Conservation (phyloP, 2,797 vertebrate species). For the Chiroxiphia lanceolata region DNA sequence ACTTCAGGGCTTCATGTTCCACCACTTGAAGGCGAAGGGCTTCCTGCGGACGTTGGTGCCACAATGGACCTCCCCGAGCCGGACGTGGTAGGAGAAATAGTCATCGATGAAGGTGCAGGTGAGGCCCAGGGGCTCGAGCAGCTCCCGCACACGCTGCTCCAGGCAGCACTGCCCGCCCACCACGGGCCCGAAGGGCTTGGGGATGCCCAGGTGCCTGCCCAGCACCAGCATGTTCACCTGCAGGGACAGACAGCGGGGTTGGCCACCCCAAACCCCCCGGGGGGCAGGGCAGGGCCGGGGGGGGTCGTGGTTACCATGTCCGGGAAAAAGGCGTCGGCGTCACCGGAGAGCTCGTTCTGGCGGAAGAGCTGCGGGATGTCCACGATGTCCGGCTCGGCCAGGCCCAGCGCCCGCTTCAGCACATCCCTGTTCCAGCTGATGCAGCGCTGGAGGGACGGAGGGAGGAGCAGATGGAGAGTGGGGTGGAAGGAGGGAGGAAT, state of each 20-base stretch:
- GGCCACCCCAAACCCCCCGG: too few relatives aligned
- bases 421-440: constrained; percentile 90
- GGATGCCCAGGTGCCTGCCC: constrained; percentile 85
- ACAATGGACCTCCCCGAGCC: background rate
- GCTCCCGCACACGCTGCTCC: background rate
- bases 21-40: background rate
- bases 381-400: constrained; percentile 85
- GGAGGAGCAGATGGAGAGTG: fast-evolving
- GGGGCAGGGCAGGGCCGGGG: too few relatives aligned
- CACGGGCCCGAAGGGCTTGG: constrained; percentile 90
- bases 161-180: constrained; percentile 76
- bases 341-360: background rate
- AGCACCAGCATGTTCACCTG: constrained; percentile 94
- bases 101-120: background rate
- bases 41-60: background rate
- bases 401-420: constrained; percentile 85
- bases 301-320: constrained; percentile 79
- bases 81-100: background rate
- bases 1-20: background rate
- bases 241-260: background rate
- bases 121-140: background rate
- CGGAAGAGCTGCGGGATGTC: constrained; percentile 90
- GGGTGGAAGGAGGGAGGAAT: too few relatives aligned
- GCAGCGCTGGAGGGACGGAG: constrained; percentile 74
- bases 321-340: constrained; percentile 83